Base-by-base conservation (phyloP, 2,888 invertebrate genomes). In the Anaspis maculata region DNA sequence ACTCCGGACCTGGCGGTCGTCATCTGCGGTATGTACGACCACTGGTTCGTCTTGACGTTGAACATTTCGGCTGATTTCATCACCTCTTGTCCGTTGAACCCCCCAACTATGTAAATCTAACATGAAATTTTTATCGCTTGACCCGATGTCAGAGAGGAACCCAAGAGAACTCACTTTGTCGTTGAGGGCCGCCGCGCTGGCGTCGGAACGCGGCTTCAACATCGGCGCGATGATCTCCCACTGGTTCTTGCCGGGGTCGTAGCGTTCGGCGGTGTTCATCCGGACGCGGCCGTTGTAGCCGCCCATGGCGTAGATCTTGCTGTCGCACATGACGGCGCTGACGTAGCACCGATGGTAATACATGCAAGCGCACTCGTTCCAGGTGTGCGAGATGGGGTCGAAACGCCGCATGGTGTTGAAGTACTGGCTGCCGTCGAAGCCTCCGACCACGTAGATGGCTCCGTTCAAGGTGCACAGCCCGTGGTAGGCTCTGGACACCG, bases 281-380 rank as follows among this genome's bases (percentile, higher is more conserved):
- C 88, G 77, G 5, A 76, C 74, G 24, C 77, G 71, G 7, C 86
- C 85, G 59, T 87, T 85, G 64, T 83, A 87, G 0, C 88, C 88
- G 1, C 89, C 89, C 50, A 88, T 72, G 0, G 86, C 88, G 62
- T 86, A 89, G 38, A 89, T 81, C 48, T 78, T 68, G 28, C 76
- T 81, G 55, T 76, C 71, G 44, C 78, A 74, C 35, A 73, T 73
- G 25, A 79, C 80, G 12, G 82, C 82, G 61, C 83, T 83, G 44
- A 88, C 84, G 54, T 83, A 82, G 64, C 87, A 87, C 27, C 58
- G 45, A 3, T 78, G 78, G 46, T 80, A 79, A 52, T 82, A 81
- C 87, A 88, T 87, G 54, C 84, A 79, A 3, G 86, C 81, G 30
- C 82, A 73, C 54, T 79, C 77, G 25, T 70, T 73, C 89, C 88